Percentiles rank a stretch among this genome's conserved stretches.
These are phyloP conservation scores for Lacerta bilineata DNA, from an alignment of 2,797 vertebrate species.

Conservation along the genomic window DNA sequence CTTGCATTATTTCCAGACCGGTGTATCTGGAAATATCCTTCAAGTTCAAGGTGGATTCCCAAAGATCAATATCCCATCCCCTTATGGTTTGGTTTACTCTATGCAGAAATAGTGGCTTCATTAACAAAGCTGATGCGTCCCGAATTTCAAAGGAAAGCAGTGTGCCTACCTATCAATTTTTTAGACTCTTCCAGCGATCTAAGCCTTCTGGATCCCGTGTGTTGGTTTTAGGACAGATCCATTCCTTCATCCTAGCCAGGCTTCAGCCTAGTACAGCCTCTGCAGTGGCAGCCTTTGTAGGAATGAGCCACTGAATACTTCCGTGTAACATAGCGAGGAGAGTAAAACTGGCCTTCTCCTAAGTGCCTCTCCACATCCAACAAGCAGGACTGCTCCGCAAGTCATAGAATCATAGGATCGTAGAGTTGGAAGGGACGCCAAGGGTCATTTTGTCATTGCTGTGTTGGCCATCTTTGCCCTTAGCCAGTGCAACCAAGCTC, in stretches of 20 bases:
- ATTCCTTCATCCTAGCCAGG: neutral
- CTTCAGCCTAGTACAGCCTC: neutral
- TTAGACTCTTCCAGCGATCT: neutral
- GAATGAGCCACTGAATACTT: neutral
- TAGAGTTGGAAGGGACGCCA: too few relatives aligned
- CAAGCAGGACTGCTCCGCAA: neutral
- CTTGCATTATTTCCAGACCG: neutral
- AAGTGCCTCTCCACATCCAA: neutral
- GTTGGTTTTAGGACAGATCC: neutral
- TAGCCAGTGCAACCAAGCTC: neutral
- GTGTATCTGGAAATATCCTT: neutral
- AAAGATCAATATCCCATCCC: neutral
- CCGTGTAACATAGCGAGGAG: neutral
- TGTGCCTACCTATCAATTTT: neutral
- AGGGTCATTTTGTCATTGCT: neutral
- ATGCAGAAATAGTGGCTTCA: neutral
- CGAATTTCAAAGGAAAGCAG: neutral
- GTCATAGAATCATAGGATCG: neutral
- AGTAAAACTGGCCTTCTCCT: neutral
- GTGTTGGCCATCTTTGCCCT: neutral
- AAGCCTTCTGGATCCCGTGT: neutral
- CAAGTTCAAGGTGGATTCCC: neutral
- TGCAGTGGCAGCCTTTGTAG: neutral
- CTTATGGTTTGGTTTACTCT: neutral
- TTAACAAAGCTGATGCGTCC: neutral